These are phyloP conservation scores for Phocides pigmalion DNA, from an alignment of 1,140 invertebrate species.

Conservation along the genomic window DNA sequence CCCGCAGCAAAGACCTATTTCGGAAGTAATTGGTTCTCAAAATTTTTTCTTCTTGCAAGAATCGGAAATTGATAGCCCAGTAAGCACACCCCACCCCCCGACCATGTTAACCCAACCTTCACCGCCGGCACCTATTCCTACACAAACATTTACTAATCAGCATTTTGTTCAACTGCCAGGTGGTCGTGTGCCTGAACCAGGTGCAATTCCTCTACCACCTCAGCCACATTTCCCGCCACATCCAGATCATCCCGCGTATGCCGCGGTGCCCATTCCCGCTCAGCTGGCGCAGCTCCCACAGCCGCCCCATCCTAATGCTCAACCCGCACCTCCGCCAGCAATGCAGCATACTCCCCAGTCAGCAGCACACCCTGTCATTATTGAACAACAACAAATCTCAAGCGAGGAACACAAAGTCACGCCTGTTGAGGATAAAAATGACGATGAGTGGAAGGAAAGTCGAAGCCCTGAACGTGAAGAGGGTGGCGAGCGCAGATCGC, in stretches of 20 bases:
- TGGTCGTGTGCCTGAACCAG: conserved; percentile 57
- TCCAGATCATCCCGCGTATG: conserved; percentile 54
- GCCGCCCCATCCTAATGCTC: conserved; percentile 30
- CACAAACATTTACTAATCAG: conserved; percentile 92
- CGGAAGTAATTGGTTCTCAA: conserved; percentile 89
- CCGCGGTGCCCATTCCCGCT: conserved; percentile 44
- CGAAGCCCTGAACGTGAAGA: conserved; percentile 68
- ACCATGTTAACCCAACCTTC: conserved; percentile 79
- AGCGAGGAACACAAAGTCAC: conserved; percentile 50
- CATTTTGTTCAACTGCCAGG: conserved; percentile 84
- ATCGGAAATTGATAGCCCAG: conserved; percentile 89
- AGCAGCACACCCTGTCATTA: conserved; percentile 15
- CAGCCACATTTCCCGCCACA: conserved; percentile 73
- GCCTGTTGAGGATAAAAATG: conserved; percentile 53
- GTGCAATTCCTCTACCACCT: conserved; percentile 60
- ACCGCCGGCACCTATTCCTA: conserved; percentile 86
- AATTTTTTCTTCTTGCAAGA: conserved; percentile 91
- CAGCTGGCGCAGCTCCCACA: conserved; percentile 48
- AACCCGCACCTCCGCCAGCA: conserved; percentile 35
- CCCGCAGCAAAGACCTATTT: conserved; percentile 86
- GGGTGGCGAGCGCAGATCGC: conserved; percentile 56
- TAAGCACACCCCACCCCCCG: conserved; percentile 78
- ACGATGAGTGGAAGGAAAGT: conserved; percentile 62
- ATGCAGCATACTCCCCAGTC: conserved; percentile 38
- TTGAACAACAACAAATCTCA: conserved; percentile 20